Base-by-base conservation (phyloP, 2,888 invertebrate species). In the Neria commutata region DNA sequence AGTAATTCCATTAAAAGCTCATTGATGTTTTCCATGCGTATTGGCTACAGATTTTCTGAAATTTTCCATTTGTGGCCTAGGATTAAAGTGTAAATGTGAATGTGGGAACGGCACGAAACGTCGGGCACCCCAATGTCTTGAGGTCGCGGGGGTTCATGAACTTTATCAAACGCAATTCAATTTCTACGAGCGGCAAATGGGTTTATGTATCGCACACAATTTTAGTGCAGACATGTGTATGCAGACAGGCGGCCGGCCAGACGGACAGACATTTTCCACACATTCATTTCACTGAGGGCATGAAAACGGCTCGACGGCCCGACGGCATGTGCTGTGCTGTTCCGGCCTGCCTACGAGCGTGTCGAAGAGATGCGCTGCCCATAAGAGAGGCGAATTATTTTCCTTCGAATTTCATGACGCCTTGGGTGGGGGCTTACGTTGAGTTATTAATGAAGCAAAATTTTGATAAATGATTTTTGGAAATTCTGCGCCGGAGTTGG, bases 381-480 rank as follows among this genome's bases (percentile, higher is more conserved):
- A 11, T 11, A 11, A 29, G 6, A 11, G 6, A 29, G n/a, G 4
- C 37, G n/a, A 37, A n/a, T 14, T 37, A 37, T 37, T 37, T 37
- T 37, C 37, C 5, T 5, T 11, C 29, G 6, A 10, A n/a, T 37
- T 37, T 11, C 4, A 37, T 37, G 37, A n/a, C 4, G n/a, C 8
- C n/a, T 37, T n/a, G 37, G 37, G 37, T n/a, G 37, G 37, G 37
- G 37, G 37, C 8, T 37, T 54, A 26, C 16, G 47, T 56, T 58
- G 57, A 58, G 57, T 68, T 72, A 72, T 67, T 62, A 72, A 72
- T 69, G 70, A 68, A 63, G 61, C 72, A 53, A 69, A 63, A 67
- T 67, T 71, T 72, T 69, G 62, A 72, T 73, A 73, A 67, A 70
- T 61, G 62, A 58, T 61, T 56, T n/a, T 8, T 17, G 14, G 42